Evolutionary conservation across 2,888 invertebrate genomes (phyloP).

Genomic region (Eupithecia tripunctaria): DNA sequence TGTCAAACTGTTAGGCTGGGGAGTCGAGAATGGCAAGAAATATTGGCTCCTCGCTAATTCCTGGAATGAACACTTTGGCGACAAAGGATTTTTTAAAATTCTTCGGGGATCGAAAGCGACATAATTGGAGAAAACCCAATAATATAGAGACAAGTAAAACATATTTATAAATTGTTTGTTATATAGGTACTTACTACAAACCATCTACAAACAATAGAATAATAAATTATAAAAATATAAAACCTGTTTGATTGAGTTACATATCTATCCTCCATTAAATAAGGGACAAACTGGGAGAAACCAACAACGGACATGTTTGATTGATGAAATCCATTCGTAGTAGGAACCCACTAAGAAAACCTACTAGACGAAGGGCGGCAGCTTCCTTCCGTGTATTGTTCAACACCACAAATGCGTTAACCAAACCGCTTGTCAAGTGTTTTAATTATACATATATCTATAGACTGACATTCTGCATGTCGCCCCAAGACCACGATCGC

Average conservation of each 20-base stretch:
- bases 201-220: too few species aligned
- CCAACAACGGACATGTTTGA: neutral
- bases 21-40: constrained; percentile 86
- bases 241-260: neutral
- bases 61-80: constrained; percentile 96
- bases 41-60: constrained; percentile 94
- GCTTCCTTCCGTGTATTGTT: too few species aligned
- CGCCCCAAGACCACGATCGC: too few species aligned
- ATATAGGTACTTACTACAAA: too few species aligned
- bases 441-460: too few species aligned
- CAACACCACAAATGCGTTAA: too few species aligned
- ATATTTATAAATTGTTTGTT: neutral
- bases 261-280: too few species aligned
- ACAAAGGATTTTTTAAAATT: constrained; percentile 91
- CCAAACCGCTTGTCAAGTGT: too few species aligned
- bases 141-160: neutral
- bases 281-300: neutral
- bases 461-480: too few species aligned
- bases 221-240: neutral
- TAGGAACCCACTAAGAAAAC: too few species aligned
- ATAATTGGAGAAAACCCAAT: neutral
- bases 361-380: too few species aligned
- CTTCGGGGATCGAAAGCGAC: constrained; percentile 85
- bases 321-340: neutral
- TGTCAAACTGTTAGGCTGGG: constrained; percentile 91